phyloP scores from a whole-genome alignment of 2,888 invertebrate species.

The Azorinus chamasolen region DNA sequence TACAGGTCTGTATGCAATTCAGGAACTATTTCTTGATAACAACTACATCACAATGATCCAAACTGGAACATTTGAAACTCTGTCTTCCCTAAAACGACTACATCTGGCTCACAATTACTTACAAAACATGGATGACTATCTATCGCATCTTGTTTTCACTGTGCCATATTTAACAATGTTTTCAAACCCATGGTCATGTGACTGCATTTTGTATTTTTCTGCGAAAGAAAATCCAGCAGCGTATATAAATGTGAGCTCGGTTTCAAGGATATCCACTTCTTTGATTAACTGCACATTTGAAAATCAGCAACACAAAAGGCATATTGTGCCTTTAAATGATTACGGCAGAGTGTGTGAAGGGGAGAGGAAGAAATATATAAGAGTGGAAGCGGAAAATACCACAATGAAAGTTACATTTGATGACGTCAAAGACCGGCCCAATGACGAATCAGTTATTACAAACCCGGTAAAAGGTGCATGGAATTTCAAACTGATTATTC shows the following conservation, averaged over 20 bases:
- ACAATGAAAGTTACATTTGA: too few species aligned
- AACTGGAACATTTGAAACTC: constrained; percentile 58
- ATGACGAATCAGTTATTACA: too few species aligned
- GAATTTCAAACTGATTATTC: constrained; percentile 44
- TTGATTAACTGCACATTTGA: constrained; percentile 25
- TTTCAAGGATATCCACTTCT: background rate
- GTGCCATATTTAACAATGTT: constrained; percentile 65
- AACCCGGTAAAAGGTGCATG: background rate
- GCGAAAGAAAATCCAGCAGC: constrained; percentile 37
- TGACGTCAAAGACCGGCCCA: too few species aligned
- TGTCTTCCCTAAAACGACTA: constrained; percentile 58
- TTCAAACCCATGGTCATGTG: constrained; percentile 67
- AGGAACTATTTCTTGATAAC: constrained; percentile 62
- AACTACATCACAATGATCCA: constrained; percentile 64
- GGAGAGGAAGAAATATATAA: too few species aligned
- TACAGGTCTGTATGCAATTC: constrained; percentile 60
- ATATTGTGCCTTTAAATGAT: constrained; percentile 20
- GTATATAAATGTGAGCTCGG: constrained; percentile 17
- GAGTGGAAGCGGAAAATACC: too few species aligned
- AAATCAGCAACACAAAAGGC: constrained; percentile 12
- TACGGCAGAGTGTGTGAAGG: constrained; percentile 32
- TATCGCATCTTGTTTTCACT: constrained; percentile 49
- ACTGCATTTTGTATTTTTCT: constrained; percentile 63
- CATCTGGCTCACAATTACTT: constrained; percentile 64
- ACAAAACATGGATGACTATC: constrained; percentile 52